A percentile compares a stretch with the other conserved stretches of the same genome.
Evolutionary conservation across 2,888 invertebrate species (phyloP).

Genomic region (Cataglyphis albicans): DNA sequence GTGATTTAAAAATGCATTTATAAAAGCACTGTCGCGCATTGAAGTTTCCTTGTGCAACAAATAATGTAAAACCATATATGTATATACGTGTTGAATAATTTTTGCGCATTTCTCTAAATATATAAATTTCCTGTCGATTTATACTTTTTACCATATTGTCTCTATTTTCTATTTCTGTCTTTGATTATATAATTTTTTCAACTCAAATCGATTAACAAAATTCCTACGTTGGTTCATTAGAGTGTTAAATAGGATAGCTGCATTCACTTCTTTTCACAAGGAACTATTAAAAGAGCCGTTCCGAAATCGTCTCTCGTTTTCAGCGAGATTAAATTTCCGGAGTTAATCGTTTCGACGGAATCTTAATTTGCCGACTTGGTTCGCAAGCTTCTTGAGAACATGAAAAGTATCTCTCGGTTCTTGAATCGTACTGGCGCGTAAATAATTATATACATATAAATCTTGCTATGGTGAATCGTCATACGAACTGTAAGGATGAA

Average conservation of each 20-base stretch:
- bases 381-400: constrained; percentile 63
- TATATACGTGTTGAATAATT: background rate
- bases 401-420: constrained; percentile 61
- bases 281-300: constrained; percentile 72
- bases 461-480: constrained; percentile 34
- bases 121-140: constrained; percentile 5
- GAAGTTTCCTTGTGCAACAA: constrained; percentile 11
- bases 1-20: constrained; percentile 63
- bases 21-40: background rate
- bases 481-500: constrained; percentile 50
- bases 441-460: constrained; percentile 66
- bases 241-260: constrained; percentile 45
- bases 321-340: constrained; percentile 81
- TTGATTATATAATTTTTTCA: constrained; percentile 20
- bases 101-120: background rate
- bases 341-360: constrained; percentile 79
- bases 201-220: constrained; percentile 61
- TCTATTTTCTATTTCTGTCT: background rate
- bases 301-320: constrained; percentile 81
- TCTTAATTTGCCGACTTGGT: constrained; percentile 80
- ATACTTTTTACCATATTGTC: background rate
- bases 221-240: background rate
- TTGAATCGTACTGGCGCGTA: constrained; percentile 64
- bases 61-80: background rate
- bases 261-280: constrained; percentile 62